phyloP scores from a whole-genome alignment of 1,140 invertebrate species.

The Trypoxylus dichotomus region DNA sequence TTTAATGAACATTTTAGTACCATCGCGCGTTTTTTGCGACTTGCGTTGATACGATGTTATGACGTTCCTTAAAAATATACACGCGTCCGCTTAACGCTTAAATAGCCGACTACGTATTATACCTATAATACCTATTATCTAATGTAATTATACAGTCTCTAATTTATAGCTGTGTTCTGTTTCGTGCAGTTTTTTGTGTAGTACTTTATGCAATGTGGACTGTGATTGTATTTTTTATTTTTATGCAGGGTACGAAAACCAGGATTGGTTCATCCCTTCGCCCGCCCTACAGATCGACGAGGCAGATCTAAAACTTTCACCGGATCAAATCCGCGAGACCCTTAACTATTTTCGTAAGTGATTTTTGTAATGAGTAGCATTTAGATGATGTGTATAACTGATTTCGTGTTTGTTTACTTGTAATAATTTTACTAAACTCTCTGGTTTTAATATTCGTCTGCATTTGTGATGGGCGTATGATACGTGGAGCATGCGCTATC shows the following conservation, averaged over 20 bases:
- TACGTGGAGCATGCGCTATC: not conserved
- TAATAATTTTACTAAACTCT: not conserved
- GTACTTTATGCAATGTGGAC: not conserved
- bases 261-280: slow-evolving; percentile 90
- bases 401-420: not conserved
- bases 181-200: not conserved
- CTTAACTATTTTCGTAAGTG: slow-evolving; percentile 97
- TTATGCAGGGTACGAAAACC: slow-evolving; percentile 83
- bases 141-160: not conserved
- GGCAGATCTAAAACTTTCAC: slow-evolving; percentile 80
- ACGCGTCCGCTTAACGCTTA: not conserved
- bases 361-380: slow-evolving; percentile 23
- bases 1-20: not conserved
- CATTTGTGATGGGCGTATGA: slow-evolving; percentile 2
- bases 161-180: not conserved
- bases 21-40: not conserved
- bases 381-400: not conserved
- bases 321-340: slow-evolving; percentile 93
- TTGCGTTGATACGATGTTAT: not conserved
- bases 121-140: not conserved
- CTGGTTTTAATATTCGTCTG: not conserved
- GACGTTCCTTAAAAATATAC: not conserved
- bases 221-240: slow-evolving; percentile 15
- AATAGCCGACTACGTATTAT: not conserved
- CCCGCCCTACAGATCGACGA: slow-evolving; percentile 75